A percentile compares a stretch with the other conserved stretches of the same genome.
Evolutionary conservation across 2,113 vertebrate species (phyloP).

Genomic region (Sitta europaea): DNA sequence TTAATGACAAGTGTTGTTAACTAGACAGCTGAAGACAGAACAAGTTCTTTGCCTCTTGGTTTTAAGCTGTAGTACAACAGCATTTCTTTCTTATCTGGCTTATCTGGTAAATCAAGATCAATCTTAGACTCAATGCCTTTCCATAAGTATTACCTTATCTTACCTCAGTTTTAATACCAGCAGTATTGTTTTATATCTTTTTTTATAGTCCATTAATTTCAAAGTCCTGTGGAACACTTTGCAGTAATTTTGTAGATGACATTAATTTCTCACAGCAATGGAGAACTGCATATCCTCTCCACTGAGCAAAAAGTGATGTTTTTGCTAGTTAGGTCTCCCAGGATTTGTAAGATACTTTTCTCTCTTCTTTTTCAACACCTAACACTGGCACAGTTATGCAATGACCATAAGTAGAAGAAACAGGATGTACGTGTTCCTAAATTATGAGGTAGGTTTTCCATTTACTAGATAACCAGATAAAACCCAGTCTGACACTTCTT

Average conservation of each 20-base stretch:
- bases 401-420: neutral
- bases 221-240: constrained; percentile 55
- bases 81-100: constrained; percentile 23
- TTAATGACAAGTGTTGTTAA: constrained; percentile 68
- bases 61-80: constrained; percentile 43
- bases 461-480: neutral
- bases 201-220: constrained; percentile 65
- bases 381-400: neutral
- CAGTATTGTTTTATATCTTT: constrained; percentile 63
- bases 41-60: constrained; percentile 9
- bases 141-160: constrained; percentile 51
- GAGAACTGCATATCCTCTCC: constrained; percentile 30
- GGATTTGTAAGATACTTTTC: neutral
- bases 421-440: neutral
- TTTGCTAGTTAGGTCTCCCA: neutral
- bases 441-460: neutral
- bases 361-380: neutral
- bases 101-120: constrained; percentile 68
- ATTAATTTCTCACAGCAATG: constrained; percentile 41
- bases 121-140: constrained; percentile 29
- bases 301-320: neutral
- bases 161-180: constrained; percentile 51
- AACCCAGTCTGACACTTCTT: neutral
- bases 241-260: constrained; percentile 63
- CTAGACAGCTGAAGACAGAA: constrained; percentile 64